Evolutionary conservation across 2,888 invertebrate genomes (phyloP), one percentile per base, ranked within the genome.

Genomic region (Dasysyrphus albostriatus): DNA sequence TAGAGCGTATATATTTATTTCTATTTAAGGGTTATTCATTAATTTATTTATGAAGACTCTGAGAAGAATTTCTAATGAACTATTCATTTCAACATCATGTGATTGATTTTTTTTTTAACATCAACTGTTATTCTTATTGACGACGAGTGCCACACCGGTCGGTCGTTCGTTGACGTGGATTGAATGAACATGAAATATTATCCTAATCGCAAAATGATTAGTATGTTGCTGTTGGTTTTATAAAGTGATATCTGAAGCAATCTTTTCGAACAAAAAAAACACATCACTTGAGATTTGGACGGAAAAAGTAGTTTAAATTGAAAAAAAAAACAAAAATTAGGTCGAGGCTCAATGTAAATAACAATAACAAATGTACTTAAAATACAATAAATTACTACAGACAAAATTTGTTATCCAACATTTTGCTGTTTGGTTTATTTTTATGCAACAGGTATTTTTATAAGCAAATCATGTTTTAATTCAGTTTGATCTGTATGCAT

Each of bases 131-230:
- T 75, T 29, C 14, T 29, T 54, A 29, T 10, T 49, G 32, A 8
- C 24, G 34, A 8, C 24, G 34, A 24, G 1, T 24, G 24, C 24
- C 24, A 3, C 51, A 0, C 6, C 3, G 1, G 39, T 1, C 42
- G 49, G 37, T 67, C 34, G 37, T 49, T 67, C 24, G 24, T 67
- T 67, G 67, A 51, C 24, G 75, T 75, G 56, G 63, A 47, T 58
- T 61, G 72, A 70, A 81, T 59, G 29, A 70, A 37, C 61, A 54
- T 24, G 34, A 70, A 63, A 34, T 37, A 29, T 34, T 51, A 51
- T 67, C 58, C 70, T 72, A 83, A 77, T 83, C 82, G 37, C 6
- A n/a, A 67, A 77, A 42, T 72, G 77, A 82, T 77, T 72, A 69
- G 54, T 32, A 12, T 69, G 70, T 47, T 16, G 49, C 61, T 39